A percentile compares a stretch with the other conserved stretches of the same genome.
phyloP scores from a whole-genome alignment of 1,140 invertebrate species.

The Drosophila neocordata region DNA sequence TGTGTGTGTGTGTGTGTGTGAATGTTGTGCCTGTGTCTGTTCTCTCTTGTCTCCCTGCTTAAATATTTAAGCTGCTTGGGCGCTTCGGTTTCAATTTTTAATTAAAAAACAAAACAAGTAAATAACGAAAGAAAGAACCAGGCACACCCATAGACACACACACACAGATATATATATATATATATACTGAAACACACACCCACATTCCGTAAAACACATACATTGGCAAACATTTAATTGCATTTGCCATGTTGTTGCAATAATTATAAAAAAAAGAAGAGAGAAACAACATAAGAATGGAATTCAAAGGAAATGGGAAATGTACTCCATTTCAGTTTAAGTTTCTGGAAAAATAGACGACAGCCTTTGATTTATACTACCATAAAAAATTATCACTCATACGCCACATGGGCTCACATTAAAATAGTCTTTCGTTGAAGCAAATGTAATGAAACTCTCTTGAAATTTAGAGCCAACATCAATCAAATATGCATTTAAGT shows the following conservation, averaged over 20 bases:
- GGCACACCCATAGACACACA: conserved; percentile 10
- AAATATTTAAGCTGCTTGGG: conserved; percentile 56
- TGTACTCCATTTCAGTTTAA: neutral
- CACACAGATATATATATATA: neutral
- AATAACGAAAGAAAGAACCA: conserved; percentile 19
- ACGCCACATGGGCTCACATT: conserved; percentile 35
- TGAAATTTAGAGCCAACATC: too few relatives aligned
- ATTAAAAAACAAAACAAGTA: conserved; percentile 49
- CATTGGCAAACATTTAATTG: conserved; percentile 60
- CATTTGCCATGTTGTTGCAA: conserved; percentile 60
- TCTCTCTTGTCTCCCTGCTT: conserved; percentile 17
- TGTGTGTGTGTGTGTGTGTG: conserved; percentile 21
- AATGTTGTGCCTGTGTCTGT: conserved; percentile 7
- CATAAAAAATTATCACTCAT: conserved; percentile 56
- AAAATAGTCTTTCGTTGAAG: neutral
- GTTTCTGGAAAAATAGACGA: neutral
- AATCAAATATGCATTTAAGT: too few relatives aligned
- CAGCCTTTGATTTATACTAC: neutral
- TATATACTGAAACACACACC: conserved; percentile 1
- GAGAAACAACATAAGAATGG: neutral
- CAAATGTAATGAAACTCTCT: too few relatives aligned
- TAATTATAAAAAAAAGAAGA: conserved; percentile 60
- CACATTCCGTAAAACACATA: conserved; percentile 23
- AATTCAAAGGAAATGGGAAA: neutral
- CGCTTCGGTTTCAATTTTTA: conserved; percentile 62